Base-by-base conservation (phyloP, 2,888 invertebrate species). In the Scrobipalpa atriplicella region DNA sequence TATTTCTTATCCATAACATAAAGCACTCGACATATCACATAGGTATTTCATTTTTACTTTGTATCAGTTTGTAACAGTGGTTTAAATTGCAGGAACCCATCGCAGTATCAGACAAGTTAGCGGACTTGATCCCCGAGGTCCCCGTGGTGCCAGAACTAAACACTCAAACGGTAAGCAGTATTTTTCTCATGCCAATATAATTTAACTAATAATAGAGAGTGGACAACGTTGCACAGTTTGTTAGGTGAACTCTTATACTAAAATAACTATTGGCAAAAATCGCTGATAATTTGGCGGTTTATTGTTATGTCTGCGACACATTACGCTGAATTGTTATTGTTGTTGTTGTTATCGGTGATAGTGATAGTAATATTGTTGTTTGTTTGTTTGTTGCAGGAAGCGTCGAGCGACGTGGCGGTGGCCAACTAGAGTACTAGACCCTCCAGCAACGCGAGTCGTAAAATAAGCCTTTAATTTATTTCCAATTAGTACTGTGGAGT, bases 401-500 rank as follows among this genome's bases (percentile, higher is more conserved):
- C 84, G 69, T 74, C 83, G 75, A 83, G 75, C 72, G 89, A 85
- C 74, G 86, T 85, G 69, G 86, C 81, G 69, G 83, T 82, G 76
- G 78, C 82, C 74, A 86, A 90, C 81, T 90, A 89, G 76, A 69
- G n/a, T n/a, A n/a, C n/a, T n/a, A n/a, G n/a, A n/a, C n/a, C 77
- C 74, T 78, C 81, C 79, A 63, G 58, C 78, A 73, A 71, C 73
- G 81, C 81, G 84, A 84, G 81, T 77, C 77, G 71, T 71, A 81
- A 79, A 78, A 84, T 82, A 87, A 87, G 86, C 89, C 87, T 85
- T 85, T 91, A 86, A 90, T 90, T 91, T 90, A 90, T 91, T 90
- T 84, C 80, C 85, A 82, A 84, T 68, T 81, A 83, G 75, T 80
- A 81, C 80, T 81, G 85, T 83, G 84, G 84, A 83, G 85, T 86